Evolutionary conservation across 2,113 vertebrate species (phyloP), one percentile per base, ranked within the genome.

Genomic region (Grantiella picta): DNA sequence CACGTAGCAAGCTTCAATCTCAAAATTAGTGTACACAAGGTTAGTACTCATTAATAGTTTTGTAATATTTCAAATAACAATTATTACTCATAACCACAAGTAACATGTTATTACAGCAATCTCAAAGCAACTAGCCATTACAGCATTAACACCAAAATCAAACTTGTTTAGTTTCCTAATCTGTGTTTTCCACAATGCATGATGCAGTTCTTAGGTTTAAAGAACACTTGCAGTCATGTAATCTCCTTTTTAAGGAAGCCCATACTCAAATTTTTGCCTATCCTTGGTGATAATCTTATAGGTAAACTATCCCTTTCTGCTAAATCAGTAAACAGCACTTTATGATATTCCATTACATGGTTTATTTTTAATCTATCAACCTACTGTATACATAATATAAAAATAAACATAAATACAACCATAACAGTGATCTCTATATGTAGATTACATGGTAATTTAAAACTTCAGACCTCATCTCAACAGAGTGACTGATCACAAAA

Each of bases 71-170:
- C 52, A 91, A 94, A 70, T 54, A 91, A 59, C 52, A 84, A 72
- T 53, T 85, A 80, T 95, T 94, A 93, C 86, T 92, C 90, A 96
- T 79, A 90, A 88, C 81, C 57, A 95, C 81, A 72, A 57, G 64
- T 63, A 92, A 63, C 18, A 2, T 35, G n/a, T 92, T 89, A 94
- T 95, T 95, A 91, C 71, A 95, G 68, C 79, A 95, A 76, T 35
- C 71, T 71, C 81, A 88, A 76, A 71, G 76, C 65, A 92, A 59
- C 71, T 31, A 88, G 38, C 69, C 60, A 95, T 95, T 93, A 91
- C 56, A 91, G 83, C 76, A 92, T 84, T 93, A 94, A 88, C 60
- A 89, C 33, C 50, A 92, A 94, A 92, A 93, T 90, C 79, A 89
- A 76, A 85, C 70, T 24, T 20, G 18, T 31, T 90, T 80, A 6